These are phyloP conservation scores for Lamellibrachia columna DNA, from an alignment of 2,888 invertebrate species.

Conservation along the genomic window DNA sequence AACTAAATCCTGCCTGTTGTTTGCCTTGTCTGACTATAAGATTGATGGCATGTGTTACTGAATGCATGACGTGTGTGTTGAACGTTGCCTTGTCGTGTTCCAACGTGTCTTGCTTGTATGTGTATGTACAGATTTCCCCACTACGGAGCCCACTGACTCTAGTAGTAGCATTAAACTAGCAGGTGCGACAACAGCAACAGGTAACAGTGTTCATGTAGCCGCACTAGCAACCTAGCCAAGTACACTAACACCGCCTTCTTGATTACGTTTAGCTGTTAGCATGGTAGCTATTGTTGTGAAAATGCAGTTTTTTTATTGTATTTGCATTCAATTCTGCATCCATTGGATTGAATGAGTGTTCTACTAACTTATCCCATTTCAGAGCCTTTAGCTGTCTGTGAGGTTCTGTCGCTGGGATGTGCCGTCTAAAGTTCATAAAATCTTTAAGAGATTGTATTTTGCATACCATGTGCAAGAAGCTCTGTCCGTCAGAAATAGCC, in stretches of 20 bases:
- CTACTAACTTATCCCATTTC: not conserved
- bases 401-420: not conserved
- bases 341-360: not conserved
- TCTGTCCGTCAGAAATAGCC: too few relatives aligned
- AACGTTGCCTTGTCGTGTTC: not conserved
- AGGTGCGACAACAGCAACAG: not conserved
- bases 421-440: not conserved
- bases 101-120: constrained; percentile 10
- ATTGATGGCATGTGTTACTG: not conserved
- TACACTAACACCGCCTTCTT: not conserved
- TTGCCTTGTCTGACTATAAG: not conserved
- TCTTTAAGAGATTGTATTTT: not conserved
- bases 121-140: constrained; percentile 16
- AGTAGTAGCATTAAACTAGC: not conserved
- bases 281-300: not conserved
- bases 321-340: not conserved
- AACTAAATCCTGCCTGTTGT: not conserved
- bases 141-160: constrained; percentile 5
- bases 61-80: not conserved
- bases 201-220: not conserved
- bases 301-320: not conserved
- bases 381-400: not conserved
- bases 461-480: too few relatives aligned
- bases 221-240: not conserved
- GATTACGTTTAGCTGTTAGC: not conserved